phyloP scores from a whole-genome alignment of 2,113 vertebrate species.

The Istiophorus platypterus region DNA sequence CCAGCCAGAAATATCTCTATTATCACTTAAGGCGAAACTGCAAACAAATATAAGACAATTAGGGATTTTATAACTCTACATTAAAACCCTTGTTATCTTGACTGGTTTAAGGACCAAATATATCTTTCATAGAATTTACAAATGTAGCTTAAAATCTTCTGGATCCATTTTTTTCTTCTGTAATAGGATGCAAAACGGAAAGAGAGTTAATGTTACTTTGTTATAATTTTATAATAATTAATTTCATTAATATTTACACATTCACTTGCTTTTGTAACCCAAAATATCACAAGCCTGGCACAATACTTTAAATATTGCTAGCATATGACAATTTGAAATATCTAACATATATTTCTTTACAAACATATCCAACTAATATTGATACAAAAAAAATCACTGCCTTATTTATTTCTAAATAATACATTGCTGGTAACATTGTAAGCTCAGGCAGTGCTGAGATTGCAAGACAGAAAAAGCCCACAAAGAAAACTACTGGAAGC shows the following conservation, averaged over 20 bases:
- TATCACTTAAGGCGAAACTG: constrained; percentile 96
- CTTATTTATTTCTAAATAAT: constrained; percentile 71
- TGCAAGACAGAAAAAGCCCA: constrained; percentile 75
- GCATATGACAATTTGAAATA: constrained; percentile 92
- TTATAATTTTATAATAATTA: constrained; percentile 77
- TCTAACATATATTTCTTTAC: constrained; percentile 90
- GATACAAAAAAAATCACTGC: constrained; percentile 77
- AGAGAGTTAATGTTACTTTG: constrained; percentile 80
- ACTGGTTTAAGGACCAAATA: constrained; percentile 86
- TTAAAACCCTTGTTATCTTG: constrained; percentile 88
- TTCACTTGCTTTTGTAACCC: constrained; percentile 90
- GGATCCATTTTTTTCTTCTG: constrained; percentile 64
- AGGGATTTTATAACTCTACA: constrained; percentile 82
- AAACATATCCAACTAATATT: constrained; percentile 88
- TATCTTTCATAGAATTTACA: constrained; percentile 87
- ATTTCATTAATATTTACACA: constrained; percentile 90
- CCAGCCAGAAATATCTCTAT: constrained; percentile 98
- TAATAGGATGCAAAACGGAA: constrained; percentile 88
- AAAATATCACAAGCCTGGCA: constrained; percentile 91
- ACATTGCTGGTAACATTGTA: constrained; percentile 81
- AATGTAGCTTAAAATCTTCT: constrained; percentile 83
- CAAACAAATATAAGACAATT: constrained; percentile 90
- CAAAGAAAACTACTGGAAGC: constrained; percentile 65
- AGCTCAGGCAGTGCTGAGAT: constrained; percentile 81
- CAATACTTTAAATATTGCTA: constrained; percentile 95